Conservation (phyloP, 2,113 vertebrate species). For the Gasterosteus nipponicus region DNA sequence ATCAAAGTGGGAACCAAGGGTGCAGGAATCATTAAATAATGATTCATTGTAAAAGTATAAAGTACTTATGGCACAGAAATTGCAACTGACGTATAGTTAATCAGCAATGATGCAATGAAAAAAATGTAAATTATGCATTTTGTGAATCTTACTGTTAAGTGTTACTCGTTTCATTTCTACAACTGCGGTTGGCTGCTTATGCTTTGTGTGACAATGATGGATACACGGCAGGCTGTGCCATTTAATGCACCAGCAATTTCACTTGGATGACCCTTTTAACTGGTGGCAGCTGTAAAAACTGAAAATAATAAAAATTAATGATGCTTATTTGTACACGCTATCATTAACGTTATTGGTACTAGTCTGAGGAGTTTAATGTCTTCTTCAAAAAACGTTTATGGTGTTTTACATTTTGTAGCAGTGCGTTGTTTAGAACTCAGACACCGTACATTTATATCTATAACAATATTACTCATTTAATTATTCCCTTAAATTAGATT, state of each 20-base stretch:
- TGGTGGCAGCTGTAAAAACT: background rate
- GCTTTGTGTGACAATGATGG: background rate
- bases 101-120: background rate
- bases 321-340: background rate
- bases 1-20: background rate
- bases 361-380: background rate
- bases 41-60: background rate
- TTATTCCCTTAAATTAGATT: background rate
- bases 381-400: background rate
- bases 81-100: background rate
- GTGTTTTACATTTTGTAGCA: background rate
- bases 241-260: slow-evolving; percentile 1
- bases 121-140: too few relatives aligned
- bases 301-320: slow-evolving; percentile 6
- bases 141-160: background rate
- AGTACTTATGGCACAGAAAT: background rate
- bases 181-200: background rate
- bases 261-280: background rate
- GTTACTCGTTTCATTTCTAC: background rate
- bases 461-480: background rate
- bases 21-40: background rate
- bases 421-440: background rate
- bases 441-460: background rate
- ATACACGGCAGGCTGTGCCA: background rate
- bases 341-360: slow-evolving; percentile 1